Percentiles rank a stretch among this genome's conserved stretches.
Conservation (phyloP, 2,888 invertebrate genomes). For the Tanaodytes sp. region DNA sequence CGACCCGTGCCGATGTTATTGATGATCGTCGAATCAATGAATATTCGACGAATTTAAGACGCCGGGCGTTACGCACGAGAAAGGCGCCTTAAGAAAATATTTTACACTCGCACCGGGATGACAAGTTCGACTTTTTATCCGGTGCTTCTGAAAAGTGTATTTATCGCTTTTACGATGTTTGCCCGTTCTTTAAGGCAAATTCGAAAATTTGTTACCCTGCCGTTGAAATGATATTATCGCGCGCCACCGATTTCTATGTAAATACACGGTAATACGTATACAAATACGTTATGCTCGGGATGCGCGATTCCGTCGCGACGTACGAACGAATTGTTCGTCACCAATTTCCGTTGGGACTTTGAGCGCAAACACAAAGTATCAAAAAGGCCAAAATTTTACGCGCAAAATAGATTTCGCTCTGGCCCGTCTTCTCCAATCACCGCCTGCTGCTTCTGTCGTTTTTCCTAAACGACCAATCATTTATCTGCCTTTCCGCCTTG, state of each 20-base stretch:
- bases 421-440: conserved; percentile 4
- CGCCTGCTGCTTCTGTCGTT: neutral
- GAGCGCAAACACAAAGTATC: conserved; percentile 48
- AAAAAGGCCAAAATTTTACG: conserved; percentile 37
- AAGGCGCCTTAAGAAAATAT: conserved; percentile 30
- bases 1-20: neutral
- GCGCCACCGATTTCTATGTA: conserved; percentile 54
- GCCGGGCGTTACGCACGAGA: conserved; percentile 9
- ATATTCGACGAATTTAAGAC: conserved; percentile 34
- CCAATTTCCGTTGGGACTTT: conserved; percentile 47
- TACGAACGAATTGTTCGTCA: conserved; percentile 51
- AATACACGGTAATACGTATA: conserved; percentile 54
- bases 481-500: neutral
- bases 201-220: conserved; percentile 52
- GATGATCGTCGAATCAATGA: neutral
- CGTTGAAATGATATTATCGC: conserved; percentile 52
- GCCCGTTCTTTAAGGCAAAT: conserved; percentile 52
- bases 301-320: conserved; percentile 51
- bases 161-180: conserved; percentile 53
- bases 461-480: neutral
- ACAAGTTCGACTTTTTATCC: conserved; percentile 45
- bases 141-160: conserved; percentile 44
- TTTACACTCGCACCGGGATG: conserved; percentile 34
- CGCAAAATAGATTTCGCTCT: neutral
- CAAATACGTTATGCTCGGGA: conserved; percentile 55